Conservation (phyloP, 30 jellyfish, hydroid and myxozoan species). For the Pseudorhiza aurosa region DNA sequence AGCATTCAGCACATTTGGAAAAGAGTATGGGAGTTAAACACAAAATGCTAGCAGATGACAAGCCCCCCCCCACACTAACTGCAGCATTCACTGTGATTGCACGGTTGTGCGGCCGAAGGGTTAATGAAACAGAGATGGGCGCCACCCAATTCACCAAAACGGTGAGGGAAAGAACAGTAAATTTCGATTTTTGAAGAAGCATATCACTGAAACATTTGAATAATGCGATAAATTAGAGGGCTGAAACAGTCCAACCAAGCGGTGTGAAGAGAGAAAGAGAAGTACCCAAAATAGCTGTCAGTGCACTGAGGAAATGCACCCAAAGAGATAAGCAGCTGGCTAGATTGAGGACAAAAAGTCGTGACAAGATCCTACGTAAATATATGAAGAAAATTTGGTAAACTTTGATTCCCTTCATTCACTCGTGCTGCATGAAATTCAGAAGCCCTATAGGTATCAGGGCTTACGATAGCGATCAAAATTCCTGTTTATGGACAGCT, state of each 20-base stretch:
- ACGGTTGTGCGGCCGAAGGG: too few relatives aligned
- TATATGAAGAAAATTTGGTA: neutral
- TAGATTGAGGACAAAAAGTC: neutral
- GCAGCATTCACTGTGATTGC: too few relatives aligned
- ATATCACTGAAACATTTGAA: too few relatives aligned
- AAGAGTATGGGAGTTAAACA: too few relatives aligned
- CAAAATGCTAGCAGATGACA: too few relatives aligned
- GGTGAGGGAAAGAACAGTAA: too few relatives aligned
- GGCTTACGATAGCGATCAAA: constrained; percentile 11
- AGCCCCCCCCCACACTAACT: too few relatives aligned
- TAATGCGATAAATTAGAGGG: neutral
- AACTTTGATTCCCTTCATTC: constrained; percentile 3
- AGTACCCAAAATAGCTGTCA: neutral
- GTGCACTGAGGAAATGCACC: too few relatives aligned
- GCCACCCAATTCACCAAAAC: too few relatives aligned
- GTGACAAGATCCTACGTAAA: neutral
- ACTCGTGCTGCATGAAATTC: constrained; percentile 28
- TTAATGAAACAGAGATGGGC: too few relatives aligned
- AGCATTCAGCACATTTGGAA: too few relatives aligned
- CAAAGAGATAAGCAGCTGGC: neutral
- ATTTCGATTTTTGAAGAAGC: too few relatives aligned
- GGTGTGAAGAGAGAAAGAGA: neutral
- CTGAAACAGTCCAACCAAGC: neutral
- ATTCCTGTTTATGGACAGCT: constrained; percentile 49
- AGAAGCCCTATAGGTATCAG: neutral